phyloP scores from a whole-genome alignment of 2,113 vertebrate genomes.

The Morone saxatilis region DNA sequence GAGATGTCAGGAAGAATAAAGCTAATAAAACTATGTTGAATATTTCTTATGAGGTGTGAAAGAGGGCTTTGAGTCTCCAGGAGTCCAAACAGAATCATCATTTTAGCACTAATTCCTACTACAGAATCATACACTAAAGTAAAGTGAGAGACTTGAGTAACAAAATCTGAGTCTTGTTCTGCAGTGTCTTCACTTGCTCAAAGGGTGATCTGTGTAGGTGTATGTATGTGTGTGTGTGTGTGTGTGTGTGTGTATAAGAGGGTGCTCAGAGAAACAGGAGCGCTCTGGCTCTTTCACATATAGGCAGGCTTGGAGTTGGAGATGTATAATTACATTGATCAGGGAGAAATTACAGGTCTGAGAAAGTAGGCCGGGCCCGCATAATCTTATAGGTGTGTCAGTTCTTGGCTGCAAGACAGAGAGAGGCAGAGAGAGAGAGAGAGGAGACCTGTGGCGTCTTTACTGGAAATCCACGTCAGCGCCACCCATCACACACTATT shows the following conservation, averaged over 20 bases:
- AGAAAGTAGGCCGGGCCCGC: conserved; percentile 73
- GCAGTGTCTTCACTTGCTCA: conserved; percentile 6
- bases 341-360: conserved; percentile 85
- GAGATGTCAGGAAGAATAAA: background rate
- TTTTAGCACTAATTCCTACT: background rate
- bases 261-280: conserved; percentile 48
- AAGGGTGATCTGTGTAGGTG: background rate
- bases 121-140: background rate
- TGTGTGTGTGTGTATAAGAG: background rate
- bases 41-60: background rate
- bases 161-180: conserved; percentile 33
- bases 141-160: conserved; percentile 7
- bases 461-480: conserved; percentile 86
- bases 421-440: conserved; percentile 14
- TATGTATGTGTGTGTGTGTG: background rate
- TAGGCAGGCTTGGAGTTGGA: conserved; percentile 59
- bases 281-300: conserved; percentile 71
- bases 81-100: background rate
- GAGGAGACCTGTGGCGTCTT: conserved; percentile 78
- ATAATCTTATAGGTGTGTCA: conserved; percentile 85
- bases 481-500: conserved; percentile 87
- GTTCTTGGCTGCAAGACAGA: conserved; percentile 56
- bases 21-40: background rate
- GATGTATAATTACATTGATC: conserved; percentile 86
- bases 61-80: background rate